A percentile compares a stretch with the other conserved stretches of the same genome.
These are phyloP conservation scores for Drosophila sordidula DNA, from an alignment of 2,888 invertebrate genomes.

Conservation along the genomic window DNA sequence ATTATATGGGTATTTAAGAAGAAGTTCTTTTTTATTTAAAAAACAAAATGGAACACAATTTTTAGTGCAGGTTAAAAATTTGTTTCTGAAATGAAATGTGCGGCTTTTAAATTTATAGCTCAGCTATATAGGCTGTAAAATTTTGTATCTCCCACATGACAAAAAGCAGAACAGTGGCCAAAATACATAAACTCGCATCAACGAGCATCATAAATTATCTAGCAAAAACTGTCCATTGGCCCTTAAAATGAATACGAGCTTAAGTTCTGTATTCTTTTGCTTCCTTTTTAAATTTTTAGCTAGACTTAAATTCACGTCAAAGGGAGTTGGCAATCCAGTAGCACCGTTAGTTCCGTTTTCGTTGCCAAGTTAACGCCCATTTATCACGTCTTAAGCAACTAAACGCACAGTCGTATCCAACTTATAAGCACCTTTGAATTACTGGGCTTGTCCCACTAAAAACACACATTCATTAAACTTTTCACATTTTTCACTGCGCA, in stretches of 20 bases:
- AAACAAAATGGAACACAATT: neutral
- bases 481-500: conserved; percentile 37
- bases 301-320: neutral
- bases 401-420: conserved; percentile 9
- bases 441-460: conserved; percentile 13
- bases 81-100: conserved; percentile 36
- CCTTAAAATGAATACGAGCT: conserved; percentile 31
- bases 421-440: conserved; percentile 26
- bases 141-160: conserved; percentile 32
- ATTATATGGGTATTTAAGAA: neutral
- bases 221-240: conserved; percentile 41
- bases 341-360: no score
- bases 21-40: neutral
- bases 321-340: neutral
- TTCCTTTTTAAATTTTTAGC: neutral
- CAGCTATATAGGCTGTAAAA: conserved; percentile 34
- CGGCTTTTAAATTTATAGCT: conserved; percentile 48
- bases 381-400: conserved; percentile 28
- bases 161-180: conserved; percentile 19
- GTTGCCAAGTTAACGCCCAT: conserved; percentile 13
- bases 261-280: conserved; percentile 11
- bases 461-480: conserved; percentile 49
- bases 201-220: conserved; percentile 57
- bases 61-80: conserved; percentile 7
- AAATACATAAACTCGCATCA: conserved; percentile 38